These are phyloP conservation scores for Ephialtes manifestator DNA, from an alignment of 2,888 invertebrate genomes.

Conservation along the genomic window DNA sequence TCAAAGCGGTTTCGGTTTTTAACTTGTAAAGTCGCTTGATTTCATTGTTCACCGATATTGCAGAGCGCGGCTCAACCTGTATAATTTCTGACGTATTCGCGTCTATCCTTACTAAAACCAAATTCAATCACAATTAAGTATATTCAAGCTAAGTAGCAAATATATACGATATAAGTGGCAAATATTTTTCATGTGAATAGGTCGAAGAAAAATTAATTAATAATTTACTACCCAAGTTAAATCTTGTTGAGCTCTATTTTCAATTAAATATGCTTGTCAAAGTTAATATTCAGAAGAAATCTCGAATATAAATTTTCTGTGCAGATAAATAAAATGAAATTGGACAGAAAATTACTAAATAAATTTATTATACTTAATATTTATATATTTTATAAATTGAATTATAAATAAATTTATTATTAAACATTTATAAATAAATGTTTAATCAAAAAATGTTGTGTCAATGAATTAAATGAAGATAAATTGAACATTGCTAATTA, in stretches of 20 bases:
- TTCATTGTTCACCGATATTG: conserved; percentile 76
- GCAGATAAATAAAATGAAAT: background rate
- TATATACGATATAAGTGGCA: background rate
- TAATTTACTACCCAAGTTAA: too few relatives aligned
- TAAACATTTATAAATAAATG: too few relatives aligned
- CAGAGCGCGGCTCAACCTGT: conserved; percentile 76
- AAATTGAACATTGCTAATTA: background rate
- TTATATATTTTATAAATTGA: too few relatives aligned
- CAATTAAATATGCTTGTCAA: background rate
- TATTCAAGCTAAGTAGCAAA: background rate
- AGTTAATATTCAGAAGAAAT: background rate
- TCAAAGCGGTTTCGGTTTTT: conserved; percentile 74
- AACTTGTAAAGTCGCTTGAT: conserved; percentile 76
- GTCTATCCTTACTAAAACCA: conserved; percentile 76
- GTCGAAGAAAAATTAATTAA: too few relatives aligned
- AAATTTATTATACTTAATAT: too few relatives aligned
- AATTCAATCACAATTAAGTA: conserved; percentile 12
- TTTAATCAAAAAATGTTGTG: background rate
- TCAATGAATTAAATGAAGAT: background rate
- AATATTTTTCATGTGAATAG: background rate
- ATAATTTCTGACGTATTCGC: conserved; percentile 73
- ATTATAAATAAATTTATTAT: too few relatives aligned
- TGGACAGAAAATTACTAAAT: background rate
- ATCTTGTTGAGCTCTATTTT: too few relatives aligned
- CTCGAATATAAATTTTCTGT: background rate